Evolutionary conservation across 2,888 invertebrate species (phyloP).

Genomic region (Odontothrips loti): DNA sequence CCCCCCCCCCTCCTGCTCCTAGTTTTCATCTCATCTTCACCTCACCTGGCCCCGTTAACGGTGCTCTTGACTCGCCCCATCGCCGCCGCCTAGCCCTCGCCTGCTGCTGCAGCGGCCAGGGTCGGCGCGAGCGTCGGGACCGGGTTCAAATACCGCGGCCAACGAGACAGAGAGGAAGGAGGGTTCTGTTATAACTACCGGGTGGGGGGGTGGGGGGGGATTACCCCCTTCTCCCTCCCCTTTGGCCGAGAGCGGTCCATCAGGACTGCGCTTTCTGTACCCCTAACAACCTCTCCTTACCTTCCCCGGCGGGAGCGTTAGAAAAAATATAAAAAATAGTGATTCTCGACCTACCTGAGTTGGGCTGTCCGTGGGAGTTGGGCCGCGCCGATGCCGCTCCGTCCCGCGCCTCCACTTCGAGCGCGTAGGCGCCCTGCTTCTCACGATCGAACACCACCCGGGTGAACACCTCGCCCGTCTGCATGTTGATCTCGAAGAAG

Average conservation of each 20-base stretch:
- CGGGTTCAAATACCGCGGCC: no score
- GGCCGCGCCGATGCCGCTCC: slow-evolving; percentile 94
- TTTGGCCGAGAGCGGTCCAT: background rate
- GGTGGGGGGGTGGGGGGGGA: no score
- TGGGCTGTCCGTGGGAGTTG: slow-evolving; percentile 88
- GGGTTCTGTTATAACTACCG: no score
- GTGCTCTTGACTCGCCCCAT: no score
- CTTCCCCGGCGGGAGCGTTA: no score
- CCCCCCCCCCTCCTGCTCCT: no score
- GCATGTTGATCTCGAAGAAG: slow-evolving; percentile 93
- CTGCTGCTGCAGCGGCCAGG: background rate
- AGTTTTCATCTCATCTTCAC: no score
- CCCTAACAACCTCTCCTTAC: no score
- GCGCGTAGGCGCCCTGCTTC: slow-evolving; percentile 93
- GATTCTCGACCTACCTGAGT: slow-evolving; percentile 89
- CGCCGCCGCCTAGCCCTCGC: background rate
- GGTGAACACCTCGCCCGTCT: slow-evolving; percentile 93
- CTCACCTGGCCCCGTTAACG: no score
- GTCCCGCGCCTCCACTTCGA: slow-evolving; percentile 95
- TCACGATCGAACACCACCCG: slow-evolving; percentile 95
- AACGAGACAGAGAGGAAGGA: no score
- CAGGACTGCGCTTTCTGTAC: no score
- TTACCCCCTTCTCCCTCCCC: background rate
- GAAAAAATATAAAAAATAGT: no score
- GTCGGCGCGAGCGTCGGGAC: background rate